phyloP scores from a whole-genome alignment of 2,113 vertebrate species.

The Excalfactoria chinensis region DNA sequence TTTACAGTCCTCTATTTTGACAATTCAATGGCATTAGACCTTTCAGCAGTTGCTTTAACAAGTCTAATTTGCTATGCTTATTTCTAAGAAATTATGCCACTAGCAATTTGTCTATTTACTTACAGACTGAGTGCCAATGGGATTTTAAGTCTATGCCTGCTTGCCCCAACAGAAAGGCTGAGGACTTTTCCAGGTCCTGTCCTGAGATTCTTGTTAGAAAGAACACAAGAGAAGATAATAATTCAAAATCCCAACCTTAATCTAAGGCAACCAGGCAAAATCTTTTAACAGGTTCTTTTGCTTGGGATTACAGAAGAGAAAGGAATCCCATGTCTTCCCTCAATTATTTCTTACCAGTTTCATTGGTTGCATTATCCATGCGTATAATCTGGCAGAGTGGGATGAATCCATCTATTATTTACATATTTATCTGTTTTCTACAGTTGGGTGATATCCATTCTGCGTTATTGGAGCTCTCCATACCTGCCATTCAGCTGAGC shows the following conservation, averaged over 20 bases:
- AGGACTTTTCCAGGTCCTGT: background rate
- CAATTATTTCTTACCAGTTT: slow-evolving; percentile 24
- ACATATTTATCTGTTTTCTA: background rate
- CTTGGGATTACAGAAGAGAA: background rate
- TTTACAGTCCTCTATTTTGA: slow-evolving; percentile 68
- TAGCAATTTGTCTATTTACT: slow-evolving; percentile 65
- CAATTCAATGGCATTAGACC: slow-evolving; percentile 70
- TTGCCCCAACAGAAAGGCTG: background rate
- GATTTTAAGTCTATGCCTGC: background rate
- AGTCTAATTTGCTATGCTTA: slow-evolving; percentile 67
- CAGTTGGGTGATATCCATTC: background rate
- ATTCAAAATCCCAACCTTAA: background rate
- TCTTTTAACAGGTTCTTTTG: background rate
- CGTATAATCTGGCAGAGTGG: background rate
- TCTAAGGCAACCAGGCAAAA: background rate
- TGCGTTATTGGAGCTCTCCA: background rate
- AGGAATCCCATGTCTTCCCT: background rate
- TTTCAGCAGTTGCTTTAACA: slow-evolving; percentile 69
- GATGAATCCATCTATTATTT: slow-evolving; percentile 1
- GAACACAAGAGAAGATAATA: background rate
- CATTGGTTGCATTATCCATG: background rate
- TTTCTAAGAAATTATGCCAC: slow-evolving; percentile 63
- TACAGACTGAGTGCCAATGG: background rate
- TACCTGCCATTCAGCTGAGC: background rate
- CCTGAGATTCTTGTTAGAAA: background rate